Conservation (phyloP, 1,140 invertebrate genomes). For the Globodera rostochiensis region DNA sequence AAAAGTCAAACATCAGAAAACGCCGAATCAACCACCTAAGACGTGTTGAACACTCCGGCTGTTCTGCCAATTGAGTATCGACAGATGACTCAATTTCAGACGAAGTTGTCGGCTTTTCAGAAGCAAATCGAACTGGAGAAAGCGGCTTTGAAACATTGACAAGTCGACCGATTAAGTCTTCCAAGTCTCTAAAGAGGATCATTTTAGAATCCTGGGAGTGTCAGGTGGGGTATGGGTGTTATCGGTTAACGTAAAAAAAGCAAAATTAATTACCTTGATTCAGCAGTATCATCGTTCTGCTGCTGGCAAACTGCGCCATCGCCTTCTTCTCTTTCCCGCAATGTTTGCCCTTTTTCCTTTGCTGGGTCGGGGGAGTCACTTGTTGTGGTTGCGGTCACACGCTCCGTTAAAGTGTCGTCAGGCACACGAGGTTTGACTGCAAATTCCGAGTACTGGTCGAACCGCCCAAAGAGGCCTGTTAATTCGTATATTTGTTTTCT, state of each 20-base stretch:
- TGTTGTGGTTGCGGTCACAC: neutral
- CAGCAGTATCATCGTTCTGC: neutral
- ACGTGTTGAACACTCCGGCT: neutral
- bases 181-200: neutral
- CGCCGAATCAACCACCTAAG: neutral
- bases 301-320: neutral
- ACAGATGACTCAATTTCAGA: neutral
- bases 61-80: neutral
- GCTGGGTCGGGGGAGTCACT: neutral
- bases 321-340: neutral
- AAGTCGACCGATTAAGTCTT: slow-evolving; percentile 22
- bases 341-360: neutral
- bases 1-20: neutral
- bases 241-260: too few relatives aligned
- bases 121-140: slow-evolving; percentile 10
- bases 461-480: slow-evolving; percentile 25
- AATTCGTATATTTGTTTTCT: neutral
- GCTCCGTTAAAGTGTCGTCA: neutral
- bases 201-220: too few relatives aligned
- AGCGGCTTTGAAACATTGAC: slow-evolving; percentile 30
- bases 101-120: neutral
- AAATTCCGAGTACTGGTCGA: slow-evolving; percentile 20
- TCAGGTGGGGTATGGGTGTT: too few relatives aligned
- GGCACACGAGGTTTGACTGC: slow-evolving; percentile 12
- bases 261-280: neutral